Percentiles rank a stretch among this genome's conserved stretches.
Conservation (phyloP, 1,140 invertebrate species). For the Trachelipus rathkii region DNA sequence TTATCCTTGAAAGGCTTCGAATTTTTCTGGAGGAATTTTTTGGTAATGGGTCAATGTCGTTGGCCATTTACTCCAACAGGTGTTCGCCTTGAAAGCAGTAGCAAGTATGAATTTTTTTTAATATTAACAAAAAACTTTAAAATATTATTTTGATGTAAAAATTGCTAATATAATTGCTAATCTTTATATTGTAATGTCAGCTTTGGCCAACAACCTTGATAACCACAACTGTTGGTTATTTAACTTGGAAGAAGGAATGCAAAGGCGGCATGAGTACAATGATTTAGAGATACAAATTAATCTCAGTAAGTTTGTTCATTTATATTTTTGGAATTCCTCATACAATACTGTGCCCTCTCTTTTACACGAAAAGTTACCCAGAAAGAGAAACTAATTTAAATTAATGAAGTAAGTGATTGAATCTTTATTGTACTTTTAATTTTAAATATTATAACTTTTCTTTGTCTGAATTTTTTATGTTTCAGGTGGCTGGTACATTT, state of each 20-base stretch:
- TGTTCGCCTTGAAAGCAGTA: conserved; percentile 37
- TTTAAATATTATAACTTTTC: background rate
- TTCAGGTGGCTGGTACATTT: conserved; percentile 75
- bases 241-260: conserved; percentile 71
- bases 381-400: conserved; percentile 70
- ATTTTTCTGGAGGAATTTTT: conserved; percentile 34
- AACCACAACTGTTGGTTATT: conserved; percentile 77
- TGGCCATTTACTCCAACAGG: conserved; percentile 34
- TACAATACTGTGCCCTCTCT: conserved; percentile 68
- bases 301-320: conserved; percentile 59
- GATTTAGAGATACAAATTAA: conserved; percentile 66
- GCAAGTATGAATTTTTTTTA: conserved; percentile 31
- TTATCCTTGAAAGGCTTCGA: conserved; percentile 35
- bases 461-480: conserved; percentile 27
- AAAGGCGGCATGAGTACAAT: conserved; percentile 72
- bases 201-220: conserved; percentile 76
- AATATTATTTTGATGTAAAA: no score
- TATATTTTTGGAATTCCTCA: conserved; percentile 66
- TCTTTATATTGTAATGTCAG: conserved; percentile 50
- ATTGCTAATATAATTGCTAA: no score
- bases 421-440: no score
- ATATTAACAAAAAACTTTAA: no score
- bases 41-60: conserved; percentile 32
- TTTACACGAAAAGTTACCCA: conserved; percentile 55
- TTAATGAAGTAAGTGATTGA: conserved; percentile 65